Evolutionary conservation across 2,797 vertebrate species (phyloP), one percentile per base, ranked within the genome.

Genomic region (Platalea minor): DNA sequence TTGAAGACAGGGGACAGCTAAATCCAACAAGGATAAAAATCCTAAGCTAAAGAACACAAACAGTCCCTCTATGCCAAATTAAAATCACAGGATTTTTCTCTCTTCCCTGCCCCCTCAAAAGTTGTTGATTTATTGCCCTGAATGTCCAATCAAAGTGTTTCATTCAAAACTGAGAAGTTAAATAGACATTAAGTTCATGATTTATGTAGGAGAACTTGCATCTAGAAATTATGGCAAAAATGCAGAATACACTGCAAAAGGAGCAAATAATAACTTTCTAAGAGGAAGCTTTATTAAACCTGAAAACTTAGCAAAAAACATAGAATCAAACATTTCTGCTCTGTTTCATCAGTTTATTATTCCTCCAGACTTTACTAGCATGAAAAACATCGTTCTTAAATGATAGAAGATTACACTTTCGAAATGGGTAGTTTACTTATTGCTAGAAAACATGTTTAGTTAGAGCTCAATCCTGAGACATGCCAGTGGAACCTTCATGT

Each of bases 391-490:
- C 10, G 41, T 85, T 63, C 26, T 85, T 84, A 73, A 56, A 45
- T 69, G 41, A 48, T 17, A 73, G 67, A 89, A 61, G 29, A 45
- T n/a, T 61, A 35, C 43, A 33, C 9, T 69, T 85, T 88, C 60
- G 73, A 89, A 96, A 93, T 11, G 23, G 53, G 8, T 60, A 77
- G 67, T 74, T 75, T 83, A 33, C 50, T 78, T 93, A 54, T 45
- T 94, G 78, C 90, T 94, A 85, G 84, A 92, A 95, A 92, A 88
- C 63, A 24, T 33, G 33, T 89, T 94, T 80, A 89, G 72, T 85
- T 93, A 89, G 73, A 80, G 37, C 20, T 88, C 60, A 51, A 0
- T 28, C 57, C 57, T 91, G 88, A 91, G 57, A 89, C 63, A 67
- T 20, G 39, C 91, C 88, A 80, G 35, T 35, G 51, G 39, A 93